phyloP scores from a whole-genome alignment of 2,113 vertebrate genomes.

The Rhinichthys klamathensis region DNA sequence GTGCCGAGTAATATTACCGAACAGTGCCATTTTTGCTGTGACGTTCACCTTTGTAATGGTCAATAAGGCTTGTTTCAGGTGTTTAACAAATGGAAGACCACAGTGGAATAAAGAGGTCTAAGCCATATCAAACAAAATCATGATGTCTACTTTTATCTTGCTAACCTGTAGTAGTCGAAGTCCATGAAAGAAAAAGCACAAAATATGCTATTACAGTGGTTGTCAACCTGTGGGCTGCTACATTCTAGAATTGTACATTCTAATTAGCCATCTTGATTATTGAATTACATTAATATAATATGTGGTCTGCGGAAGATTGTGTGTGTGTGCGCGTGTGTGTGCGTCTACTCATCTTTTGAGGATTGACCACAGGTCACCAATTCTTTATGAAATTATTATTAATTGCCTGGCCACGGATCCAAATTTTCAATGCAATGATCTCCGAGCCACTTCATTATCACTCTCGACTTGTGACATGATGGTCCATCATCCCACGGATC shows the following conservation, averaged over 20 bases:
- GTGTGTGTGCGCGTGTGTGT: not conserved
- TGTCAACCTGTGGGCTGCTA: not conserved
- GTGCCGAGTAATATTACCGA: conserved; percentile 18
- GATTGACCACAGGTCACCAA: no score
- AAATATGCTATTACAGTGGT: not conserved
- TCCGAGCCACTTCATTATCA: no score
- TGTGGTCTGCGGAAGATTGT: not conserved
- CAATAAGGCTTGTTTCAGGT: conserved; percentile 39
- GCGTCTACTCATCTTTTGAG: no score
- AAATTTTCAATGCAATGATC: no score
- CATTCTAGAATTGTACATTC: no score
- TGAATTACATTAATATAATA: not conserved
- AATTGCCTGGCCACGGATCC: no score
- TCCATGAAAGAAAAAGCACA: no score
- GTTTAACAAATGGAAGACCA: conserved; percentile 26
- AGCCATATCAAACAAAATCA: conserved; percentile 48
- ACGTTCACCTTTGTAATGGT: conserved; percentile 33
- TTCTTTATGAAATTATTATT: no score
- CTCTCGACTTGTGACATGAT: no score
- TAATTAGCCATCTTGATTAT: no score
- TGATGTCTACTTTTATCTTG: conserved; percentile 1
- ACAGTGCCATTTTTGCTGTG: conserved; percentile 40
- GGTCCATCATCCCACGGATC: no score
- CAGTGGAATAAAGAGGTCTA: conserved; percentile 54
- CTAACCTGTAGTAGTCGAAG: no score